Base-by-base conservation (phyloP, 1,140 invertebrate species). In the Sesamia nonagrioides region DNA sequence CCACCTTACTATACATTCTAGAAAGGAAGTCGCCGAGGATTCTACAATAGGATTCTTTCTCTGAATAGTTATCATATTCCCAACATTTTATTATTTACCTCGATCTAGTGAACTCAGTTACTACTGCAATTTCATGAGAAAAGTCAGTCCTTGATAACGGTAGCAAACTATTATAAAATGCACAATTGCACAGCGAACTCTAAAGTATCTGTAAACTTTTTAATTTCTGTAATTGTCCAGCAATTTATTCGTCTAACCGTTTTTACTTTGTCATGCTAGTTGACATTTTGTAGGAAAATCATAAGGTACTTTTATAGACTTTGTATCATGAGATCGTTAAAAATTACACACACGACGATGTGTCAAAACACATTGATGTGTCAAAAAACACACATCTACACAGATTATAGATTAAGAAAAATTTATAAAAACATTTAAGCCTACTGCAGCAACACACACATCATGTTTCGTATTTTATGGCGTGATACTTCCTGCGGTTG, bases 221-320 rank as follows among this genome's bases (percentile, higher is more conserved):
- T 48, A 15, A 48, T 48, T 69, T 50, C 13, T 48, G 21, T 69
- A 50, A 69, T 48, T 48, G 66, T 33, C 4, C 15, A 66, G 61
- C 37, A 69, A 69, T 69, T 69, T 69, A 45, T 69, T 69, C 66
- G 66, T n/a, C 21, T 69, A n/a, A n/a, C n/a, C n/a, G 42, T 68
- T 48, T 69, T 69, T 33, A 63, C 40, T 63, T 63, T 63, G 58
- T 63, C 35, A 7, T 63, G 33, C 7, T 8, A 17, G 6, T 40
- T 37, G 58, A 61, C 6, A n/a, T n/a, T n/a, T 40, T 63, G 13
- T 40, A 63, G 6, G 60, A 40, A 2, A n/a, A 13, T 37, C 40
- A 40, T 18, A 63, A 1, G 60, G 35, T 15, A 35, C 27, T 2
- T 15, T 4, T 27, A 35, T 15, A 35, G 7, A 58, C 18, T 56